A percentile compares a stretch with the other conserved stretches of the same genome.
Evolutionary conservation across 2,113 vertebrate species (phyloP).

Genomic region (Galeopterus variegatus): DNA sequence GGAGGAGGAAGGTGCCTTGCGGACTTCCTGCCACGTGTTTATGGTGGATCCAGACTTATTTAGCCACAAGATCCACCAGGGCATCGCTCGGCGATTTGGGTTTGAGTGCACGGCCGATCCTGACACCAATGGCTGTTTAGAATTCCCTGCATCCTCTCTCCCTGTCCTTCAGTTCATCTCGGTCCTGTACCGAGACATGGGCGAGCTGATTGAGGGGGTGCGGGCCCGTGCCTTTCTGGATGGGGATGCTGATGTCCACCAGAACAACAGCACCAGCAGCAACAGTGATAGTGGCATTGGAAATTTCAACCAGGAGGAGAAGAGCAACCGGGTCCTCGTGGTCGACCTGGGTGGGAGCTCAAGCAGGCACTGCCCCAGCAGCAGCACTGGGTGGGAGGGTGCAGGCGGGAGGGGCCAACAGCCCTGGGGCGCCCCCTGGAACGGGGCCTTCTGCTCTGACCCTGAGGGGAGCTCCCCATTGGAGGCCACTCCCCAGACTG

Average conservation of each 20-base stretch:
- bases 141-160: conserved; percentile 96
- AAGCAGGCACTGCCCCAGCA: conserved; percentile 89
- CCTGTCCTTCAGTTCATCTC: conserved; percentile 98
- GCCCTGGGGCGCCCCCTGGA: conserved; percentile 90
- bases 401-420: conserved; percentile 88
- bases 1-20: conserved; percentile 92
- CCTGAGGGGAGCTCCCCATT: conserved; percentile 84
- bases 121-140: conserved; percentile 96
- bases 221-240: conserved; percentile 96
- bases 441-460: conserved; percentile 92
- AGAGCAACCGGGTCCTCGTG: conserved; percentile 94
- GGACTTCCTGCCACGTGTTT: conserved; percentile 99
- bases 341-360: conserved; percentile 94
- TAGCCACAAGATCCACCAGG: conserved; percentile 95
- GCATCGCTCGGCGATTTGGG: conserved; percentile 94
- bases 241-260: conserved; percentile 94
- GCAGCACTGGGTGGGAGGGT: conserved; percentile 91
- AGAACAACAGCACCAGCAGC: conserved; percentile 97
- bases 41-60: conserved; percentile 98
- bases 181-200: conserved; percentile 98
- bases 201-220: conserved; percentile 96
- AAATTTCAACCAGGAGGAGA: conserved; percentile 97
- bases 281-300: conserved; percentile 99
- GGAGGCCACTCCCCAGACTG: conserved; percentile 89
- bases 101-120: conserved; percentile 97